Evolutionary conservation across 2,113 vertebrate species (phyloP).

Genomic region (Marmota flaviventris): DNA sequence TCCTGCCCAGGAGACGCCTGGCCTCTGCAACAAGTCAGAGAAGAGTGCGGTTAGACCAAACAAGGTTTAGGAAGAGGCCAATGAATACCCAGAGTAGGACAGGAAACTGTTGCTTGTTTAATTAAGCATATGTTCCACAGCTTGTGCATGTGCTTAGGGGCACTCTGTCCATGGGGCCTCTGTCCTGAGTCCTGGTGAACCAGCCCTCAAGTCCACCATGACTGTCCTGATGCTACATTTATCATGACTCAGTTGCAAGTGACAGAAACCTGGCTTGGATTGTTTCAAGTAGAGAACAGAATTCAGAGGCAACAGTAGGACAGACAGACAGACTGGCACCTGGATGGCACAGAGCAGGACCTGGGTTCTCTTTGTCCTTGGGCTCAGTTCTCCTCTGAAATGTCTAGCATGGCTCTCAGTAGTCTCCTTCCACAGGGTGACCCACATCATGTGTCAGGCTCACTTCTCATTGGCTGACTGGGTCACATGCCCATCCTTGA

Average conservation of each 20-base stretch:
- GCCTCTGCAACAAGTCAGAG: accelerated
- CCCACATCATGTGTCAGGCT: too few species aligned
- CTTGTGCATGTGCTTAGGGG: accelerated
- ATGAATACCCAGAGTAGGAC: not conserved
- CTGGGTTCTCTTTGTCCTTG: too few species aligned
- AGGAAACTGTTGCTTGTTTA: not conserved
- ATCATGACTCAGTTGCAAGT: not conserved
- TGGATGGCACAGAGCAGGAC: too few species aligned
- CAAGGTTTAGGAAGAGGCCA: not conserved
- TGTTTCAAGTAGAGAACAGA: not conserved
- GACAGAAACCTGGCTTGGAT: not conserved
- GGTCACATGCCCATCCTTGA: not conserved
- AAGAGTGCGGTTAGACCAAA: too few species aligned
- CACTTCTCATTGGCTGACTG: not conserved
- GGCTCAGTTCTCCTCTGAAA: too few species aligned
- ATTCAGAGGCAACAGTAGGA: not conserved
- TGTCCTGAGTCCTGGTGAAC: not conserved
- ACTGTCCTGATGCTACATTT: accelerated
- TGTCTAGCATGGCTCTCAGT: too few species aligned
- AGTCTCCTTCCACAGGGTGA: not conserved
- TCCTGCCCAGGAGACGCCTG: not conserved
- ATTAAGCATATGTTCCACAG: not conserved
- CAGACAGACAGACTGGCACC: not conserved
- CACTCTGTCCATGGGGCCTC: accelerated
- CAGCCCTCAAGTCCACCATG: not conserved